These are phyloP conservation scores for Megalops atlanticus DNA, from an alignment of 2,113 vertebrate genomes.

Conservation along the genomic window DNA sequence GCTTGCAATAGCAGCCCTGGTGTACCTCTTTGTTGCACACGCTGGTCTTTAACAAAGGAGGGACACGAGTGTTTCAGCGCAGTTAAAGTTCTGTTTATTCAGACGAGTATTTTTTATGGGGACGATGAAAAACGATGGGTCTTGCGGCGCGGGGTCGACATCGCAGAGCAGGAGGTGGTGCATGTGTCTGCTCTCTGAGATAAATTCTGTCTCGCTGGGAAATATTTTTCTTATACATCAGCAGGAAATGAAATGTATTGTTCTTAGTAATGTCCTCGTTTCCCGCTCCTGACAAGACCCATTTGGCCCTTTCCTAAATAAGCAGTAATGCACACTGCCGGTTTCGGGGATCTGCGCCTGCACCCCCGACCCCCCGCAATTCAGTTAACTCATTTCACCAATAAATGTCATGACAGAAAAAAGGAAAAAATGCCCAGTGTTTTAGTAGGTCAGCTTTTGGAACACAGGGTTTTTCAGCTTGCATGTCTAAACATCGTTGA, in stretches of 20 bases:
- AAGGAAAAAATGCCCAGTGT: background rate
- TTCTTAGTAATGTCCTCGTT: constrained; percentile 18
- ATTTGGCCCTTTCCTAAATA: background rate
- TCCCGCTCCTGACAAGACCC: constrained; percentile 9
- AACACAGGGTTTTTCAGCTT: background rate
- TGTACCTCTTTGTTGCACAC: background rate
- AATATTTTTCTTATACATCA: constrained; percentile 1
- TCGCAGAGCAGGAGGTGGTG: background rate
- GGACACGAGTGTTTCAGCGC: background rate
- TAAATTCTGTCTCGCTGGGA: constrained; percentile 10
- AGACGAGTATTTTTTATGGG: background rate
- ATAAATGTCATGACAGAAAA: background rate
- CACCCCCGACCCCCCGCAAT: background rate
- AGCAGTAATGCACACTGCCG: background rate
- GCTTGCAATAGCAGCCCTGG: background rate
- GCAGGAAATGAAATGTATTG: constrained; percentile 29
- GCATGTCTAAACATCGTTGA: background rate
- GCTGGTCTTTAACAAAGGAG: background rate
- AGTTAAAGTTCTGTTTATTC: background rate
- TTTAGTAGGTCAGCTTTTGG: background rate
- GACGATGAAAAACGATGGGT: background rate
- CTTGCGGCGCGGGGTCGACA: background rate
- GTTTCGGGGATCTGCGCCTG: background rate
- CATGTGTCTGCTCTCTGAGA: background rate
- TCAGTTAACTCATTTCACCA: constrained; percentile 15